Percentiles rank a stretch among this genome's conserved stretches.
These are phyloP conservation scores for Cepaea hortensis DNA, from an alignment of 2,888 invertebrate genomes.

Conservation along the genomic window DNA sequence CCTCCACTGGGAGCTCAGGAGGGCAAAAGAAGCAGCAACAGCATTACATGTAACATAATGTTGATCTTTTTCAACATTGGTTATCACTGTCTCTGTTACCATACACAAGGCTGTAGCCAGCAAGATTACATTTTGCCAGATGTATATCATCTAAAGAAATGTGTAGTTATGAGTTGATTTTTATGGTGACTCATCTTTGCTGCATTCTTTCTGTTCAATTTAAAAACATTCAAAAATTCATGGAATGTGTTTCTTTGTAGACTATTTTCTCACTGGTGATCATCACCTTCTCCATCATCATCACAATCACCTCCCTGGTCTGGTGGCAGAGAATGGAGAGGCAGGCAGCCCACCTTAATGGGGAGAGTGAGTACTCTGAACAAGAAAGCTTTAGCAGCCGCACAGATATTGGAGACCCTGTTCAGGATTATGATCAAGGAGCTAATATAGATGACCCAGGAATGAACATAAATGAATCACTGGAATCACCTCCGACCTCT, in stretches of 20 bases:
- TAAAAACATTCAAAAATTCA: too few relatives aligned
- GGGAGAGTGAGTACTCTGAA: not conserved
- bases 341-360: constrained; percentile 14
- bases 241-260: constrained; percentile 56
- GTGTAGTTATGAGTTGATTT: too few relatives aligned
- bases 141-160: too few relatives aligned
- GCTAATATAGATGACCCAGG: constrained; percentile 9
- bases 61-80: too few relatives aligned
- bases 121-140: too few relatives aligned
- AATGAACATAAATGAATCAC: not conserved
- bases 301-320: constrained; percentile 88
- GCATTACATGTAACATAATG: too few relatives aligned
- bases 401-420: not conserved
- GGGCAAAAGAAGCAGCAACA: too few relatives aligned
- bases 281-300: constrained; percentile 78
- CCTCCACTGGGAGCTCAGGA: too few relatives aligned
- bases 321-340: constrained; percentile 85
- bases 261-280: constrained; percentile 62
- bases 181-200: too few relatives aligned
- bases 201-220: too few relatives aligned
- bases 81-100: too few relatives aligned
- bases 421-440: not conserved
- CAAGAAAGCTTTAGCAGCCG: constrained; percentile 1
- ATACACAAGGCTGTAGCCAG: too few relatives aligned
- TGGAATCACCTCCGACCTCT: not conserved